phyloP scores from a whole-genome alignment of 2,888 invertebrate genomes.

The Lithosia quadra region DNA sequence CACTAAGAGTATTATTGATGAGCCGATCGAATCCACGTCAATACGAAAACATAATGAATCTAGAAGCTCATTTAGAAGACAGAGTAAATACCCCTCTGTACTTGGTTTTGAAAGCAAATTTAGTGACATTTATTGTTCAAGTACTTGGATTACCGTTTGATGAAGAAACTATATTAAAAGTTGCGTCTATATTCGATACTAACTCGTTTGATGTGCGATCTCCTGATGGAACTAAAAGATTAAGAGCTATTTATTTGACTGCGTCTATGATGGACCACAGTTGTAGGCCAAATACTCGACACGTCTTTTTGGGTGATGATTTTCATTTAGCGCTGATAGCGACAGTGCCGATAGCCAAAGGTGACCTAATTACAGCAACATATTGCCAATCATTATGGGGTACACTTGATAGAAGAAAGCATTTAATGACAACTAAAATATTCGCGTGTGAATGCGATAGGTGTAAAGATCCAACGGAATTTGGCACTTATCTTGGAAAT shows the following conservation, averaged over 20 bases:
- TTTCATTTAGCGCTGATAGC: conserved; percentile 88
- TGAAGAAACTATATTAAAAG: conserved; percentile 87
- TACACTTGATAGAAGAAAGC: conserved; percentile 88
- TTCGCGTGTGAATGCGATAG: conserved; percentile 90
- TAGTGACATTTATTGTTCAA: conserved; percentile 88
- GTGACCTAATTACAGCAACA: conserved; percentile 89
- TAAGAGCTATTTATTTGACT: conserved; percentile 89
- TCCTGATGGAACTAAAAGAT: conserved; percentile 78
- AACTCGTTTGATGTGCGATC: conserved; percentile 90
- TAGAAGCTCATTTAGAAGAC: conserved; percentile 89
- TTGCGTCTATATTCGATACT: conserved; percentile 90
- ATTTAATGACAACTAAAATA: conserved; percentile 88
- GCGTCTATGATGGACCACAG: conserved; percentile 91
- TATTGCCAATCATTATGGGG: conserved; percentile 91
- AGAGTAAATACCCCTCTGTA: conserved; percentile 88
- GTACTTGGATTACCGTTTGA: conserved; percentile 85
- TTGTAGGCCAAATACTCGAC: conserved; percentile 91
- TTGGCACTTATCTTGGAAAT: conserved; percentile 88
- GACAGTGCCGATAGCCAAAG: conserved; percentile 89
- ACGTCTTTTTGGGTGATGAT: conserved; percentile 88
- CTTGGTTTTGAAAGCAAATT: conserved; percentile 86
- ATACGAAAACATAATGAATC: conserved; percentile 82
- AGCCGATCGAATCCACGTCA: conserved; percentile 84
- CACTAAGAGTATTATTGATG: conserved; percentile 89
- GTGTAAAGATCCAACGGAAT: conserved; percentile 90